Conservation (phyloP, 2,113 vertebrate genomes). For the Paradoxurus hermaphroditus region DNA sequence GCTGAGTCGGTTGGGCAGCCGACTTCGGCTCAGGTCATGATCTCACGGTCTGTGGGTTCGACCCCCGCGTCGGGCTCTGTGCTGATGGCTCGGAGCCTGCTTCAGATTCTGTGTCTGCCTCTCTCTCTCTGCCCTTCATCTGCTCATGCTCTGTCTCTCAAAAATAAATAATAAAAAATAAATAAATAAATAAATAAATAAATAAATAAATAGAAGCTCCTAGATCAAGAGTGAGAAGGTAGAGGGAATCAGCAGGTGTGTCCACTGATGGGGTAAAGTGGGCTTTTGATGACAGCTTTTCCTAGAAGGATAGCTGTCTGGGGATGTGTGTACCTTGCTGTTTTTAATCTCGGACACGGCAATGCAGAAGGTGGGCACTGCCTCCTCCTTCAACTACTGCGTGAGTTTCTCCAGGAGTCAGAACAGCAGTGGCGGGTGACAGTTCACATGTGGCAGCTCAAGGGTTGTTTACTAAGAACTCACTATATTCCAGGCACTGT, state of each 20-base stretch:
- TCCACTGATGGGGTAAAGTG: neutral
- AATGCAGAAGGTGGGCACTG: neutral
- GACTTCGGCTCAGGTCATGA: no score
- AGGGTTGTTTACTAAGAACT: neutral
- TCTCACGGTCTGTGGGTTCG: no score
- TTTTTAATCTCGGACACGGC: neutral
- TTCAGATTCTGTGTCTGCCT: no score
- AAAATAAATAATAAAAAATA: no score
- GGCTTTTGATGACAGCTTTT: neutral
- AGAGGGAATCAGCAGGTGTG: neutral
- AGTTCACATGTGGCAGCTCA: neutral
- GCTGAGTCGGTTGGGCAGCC: no score
- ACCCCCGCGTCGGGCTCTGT: no score
- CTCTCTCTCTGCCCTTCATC: no score
- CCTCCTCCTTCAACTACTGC: neutral
- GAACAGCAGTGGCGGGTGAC: neutral
- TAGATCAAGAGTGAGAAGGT: neutral
- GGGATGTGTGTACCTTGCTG: neutral
- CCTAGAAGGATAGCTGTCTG: neutral
- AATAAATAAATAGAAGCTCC: constrained; percentile 8
- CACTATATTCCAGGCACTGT: neutral
- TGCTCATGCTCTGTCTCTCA: no score
- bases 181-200: no score
- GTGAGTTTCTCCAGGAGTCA: neutral
- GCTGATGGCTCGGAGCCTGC: no score